Conservation (phyloP, 2,113 vertebrate species). For the Tylochromis polylepis region DNA sequence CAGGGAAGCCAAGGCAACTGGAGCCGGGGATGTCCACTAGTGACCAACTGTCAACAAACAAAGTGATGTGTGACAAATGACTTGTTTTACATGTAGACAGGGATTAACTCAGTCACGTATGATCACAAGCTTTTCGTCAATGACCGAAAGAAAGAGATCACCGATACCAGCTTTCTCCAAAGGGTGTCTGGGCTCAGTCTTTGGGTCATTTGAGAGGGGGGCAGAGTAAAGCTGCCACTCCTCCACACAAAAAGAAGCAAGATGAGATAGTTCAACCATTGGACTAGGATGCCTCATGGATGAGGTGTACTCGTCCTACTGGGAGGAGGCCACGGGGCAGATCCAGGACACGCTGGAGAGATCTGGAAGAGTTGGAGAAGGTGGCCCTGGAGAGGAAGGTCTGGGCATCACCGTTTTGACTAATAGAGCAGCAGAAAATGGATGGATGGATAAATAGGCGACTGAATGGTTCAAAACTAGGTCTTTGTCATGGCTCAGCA, state of each 20-base stretch:
- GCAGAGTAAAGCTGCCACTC: not conserved
- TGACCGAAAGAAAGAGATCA: not conserved
- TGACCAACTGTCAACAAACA: not conserved
- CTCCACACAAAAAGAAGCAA: not conserved
- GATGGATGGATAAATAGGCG: not conserved
- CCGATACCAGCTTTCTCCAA: not conserved
- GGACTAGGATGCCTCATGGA: not conserved
- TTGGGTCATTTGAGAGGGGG: not conserved
- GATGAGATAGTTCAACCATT: not conserved
- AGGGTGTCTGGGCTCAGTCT: not conserved
- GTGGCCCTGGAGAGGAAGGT: not conserved
- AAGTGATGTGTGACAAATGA: not conserved
- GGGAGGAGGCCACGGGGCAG: not conserved
- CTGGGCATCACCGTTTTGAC: not conserved
- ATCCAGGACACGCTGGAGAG: not conserved
- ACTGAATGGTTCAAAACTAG: not conserved
- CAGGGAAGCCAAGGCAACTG: not conserved
- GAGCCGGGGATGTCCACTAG: not conserved
- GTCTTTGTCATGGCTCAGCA: accelerated
- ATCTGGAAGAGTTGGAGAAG: not conserved
- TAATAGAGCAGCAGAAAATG: not conserved
- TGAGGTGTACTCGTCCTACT: not conserved
- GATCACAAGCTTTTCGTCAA: not conserved
- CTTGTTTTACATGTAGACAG: not conserved
- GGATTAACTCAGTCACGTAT: not conserved